Evolutionary conservation across 2,797 vertebrate species (phyloP), one percentile per base, ranked within the genome.

Genomic region (Dromococcyx pavoninus): DNA sequence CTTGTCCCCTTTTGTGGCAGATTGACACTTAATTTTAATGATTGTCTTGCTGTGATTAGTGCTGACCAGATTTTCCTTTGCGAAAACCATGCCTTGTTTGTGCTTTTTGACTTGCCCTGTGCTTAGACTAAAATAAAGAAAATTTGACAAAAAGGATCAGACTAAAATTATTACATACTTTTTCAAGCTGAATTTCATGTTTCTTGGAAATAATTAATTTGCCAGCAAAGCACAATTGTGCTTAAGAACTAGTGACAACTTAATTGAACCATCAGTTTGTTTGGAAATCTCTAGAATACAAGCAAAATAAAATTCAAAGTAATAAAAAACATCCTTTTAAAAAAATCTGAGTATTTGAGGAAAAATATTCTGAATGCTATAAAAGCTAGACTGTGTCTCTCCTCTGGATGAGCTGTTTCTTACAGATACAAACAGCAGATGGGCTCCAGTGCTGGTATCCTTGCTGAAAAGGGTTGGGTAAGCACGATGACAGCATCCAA

Each of bases 401-500:
- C 24, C 14, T 67, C 33, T 67, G 65, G 37, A 37, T 84, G 30
- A 35, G 61, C 24, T 33, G 21, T 57, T 66, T 86, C 33, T 48
- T 32, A 64, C 5, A 23, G 53, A 21, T 22, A 22, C 5, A 39
- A 69, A 30, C 1, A 35, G 24, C 30, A 78, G 35, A 10, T 24
- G 8, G 28, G 10, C 14, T 75, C 9, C n/a, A 56, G 16, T 17
- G 17, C 23, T 23, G 18, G 12, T 13, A 25, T 37, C 35, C 25
- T 54, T 66, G 9, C 35, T 53, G 35, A 30, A 51, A 57, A 56
- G 13, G 24, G 2, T 62, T 84, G n/a, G 9, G 7, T 27, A 67
- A 53, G 41, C n/a, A 50, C 0, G 0, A 27, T 28, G 35, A 21
- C 27, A 58, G 18, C 8, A 35, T 16, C 25, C 60, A 65, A 0